Evolutionary conservation across 2,888 invertebrate species (phyloP), one percentile per base, ranked within the genome.

Genomic region (Toxonevra muliebris): DNA sequence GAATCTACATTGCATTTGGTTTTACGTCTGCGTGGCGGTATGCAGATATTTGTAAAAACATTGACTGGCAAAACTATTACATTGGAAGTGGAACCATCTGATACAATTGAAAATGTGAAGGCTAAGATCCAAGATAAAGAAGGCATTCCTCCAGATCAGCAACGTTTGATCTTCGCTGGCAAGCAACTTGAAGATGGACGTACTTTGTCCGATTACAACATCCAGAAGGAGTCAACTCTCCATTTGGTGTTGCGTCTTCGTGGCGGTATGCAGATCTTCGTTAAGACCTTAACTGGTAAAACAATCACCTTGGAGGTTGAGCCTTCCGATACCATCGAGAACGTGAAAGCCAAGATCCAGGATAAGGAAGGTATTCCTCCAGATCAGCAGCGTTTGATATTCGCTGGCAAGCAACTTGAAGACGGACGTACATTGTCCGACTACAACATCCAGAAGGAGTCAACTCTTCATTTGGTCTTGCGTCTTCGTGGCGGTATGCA

Each of bases 211-310:
- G 96, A 97, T 85, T 80, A 80, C 53, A 80, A 80, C 45, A 80
- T 80, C 42, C 80, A 80, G 15, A 80, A 80, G 70, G 80, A 80
- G 65, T 80, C 80, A 0, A 80, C 80, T 0, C 69, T 80, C 0
- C 80, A 80, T 5, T 89, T 94, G 87, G 96, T 97, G 62, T 89
- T 97, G 70, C 92, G 96, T 87, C 90, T 97, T 93, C 89, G 94
- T 74, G 97, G 97, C 86, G 97, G 97, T 19, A 76, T 76, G 76
- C 76, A 75, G 60, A 76, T 73, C 57, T 73, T 73, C 43, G 71
- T 73, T 19, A 73, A 74, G 57, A 75, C 75, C 1, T 72, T 80
- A 69, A 80, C 80, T 55, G 80, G 80, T 40, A 80, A 80, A 67
- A 81, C 80, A 71, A 81, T 81, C 66, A 80, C 80, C 13, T 72